Conservation (phyloP, 2,113 vertebrate genomes). For the Psammodynastes pulverulentus region DNA sequence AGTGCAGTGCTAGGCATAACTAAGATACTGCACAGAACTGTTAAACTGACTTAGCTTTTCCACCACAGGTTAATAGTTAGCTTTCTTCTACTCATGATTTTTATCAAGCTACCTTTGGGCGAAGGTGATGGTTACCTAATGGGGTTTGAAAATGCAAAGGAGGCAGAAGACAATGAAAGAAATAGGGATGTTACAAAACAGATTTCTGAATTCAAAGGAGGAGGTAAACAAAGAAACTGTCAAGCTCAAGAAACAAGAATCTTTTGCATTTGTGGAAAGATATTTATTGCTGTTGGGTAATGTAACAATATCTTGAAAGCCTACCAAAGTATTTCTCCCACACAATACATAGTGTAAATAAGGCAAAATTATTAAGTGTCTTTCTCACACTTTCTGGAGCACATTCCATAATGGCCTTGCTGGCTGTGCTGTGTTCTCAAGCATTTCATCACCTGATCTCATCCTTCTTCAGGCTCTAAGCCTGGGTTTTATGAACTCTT, state of each 20-base stretch:
- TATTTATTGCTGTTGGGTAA: not conserved
- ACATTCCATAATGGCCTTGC: not conserved
- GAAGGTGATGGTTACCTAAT: not conserved
- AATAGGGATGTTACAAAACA: not conserved
- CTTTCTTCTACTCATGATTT: not conserved
- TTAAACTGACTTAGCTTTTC: not conserved
- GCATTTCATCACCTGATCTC: not conserved
- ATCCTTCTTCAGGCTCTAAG: not conserved
- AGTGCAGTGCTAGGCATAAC: too few relatives aligned
- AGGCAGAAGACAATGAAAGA: not conserved
- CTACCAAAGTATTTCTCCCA: not conserved
- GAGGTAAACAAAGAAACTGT: not conserved
- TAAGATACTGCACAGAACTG: too few relatives aligned
- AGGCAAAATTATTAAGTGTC: not conserved
- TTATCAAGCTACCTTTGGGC: not conserved
- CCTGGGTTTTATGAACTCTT: not conserved
- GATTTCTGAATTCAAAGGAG: not conserved
- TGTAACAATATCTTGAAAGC: not conserved
- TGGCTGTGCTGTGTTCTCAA: not conserved
- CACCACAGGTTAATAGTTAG: not conserved
- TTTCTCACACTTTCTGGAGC: not conserved
- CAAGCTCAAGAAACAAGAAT: not conserved
- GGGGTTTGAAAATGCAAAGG: not conserved
- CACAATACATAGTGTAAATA: not conserved
- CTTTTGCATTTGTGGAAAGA: not conserved